Evolutionary conservation across 2,113 vertebrate genomes (phyloP).

Genomic region (Pimephales promelas): DNA sequence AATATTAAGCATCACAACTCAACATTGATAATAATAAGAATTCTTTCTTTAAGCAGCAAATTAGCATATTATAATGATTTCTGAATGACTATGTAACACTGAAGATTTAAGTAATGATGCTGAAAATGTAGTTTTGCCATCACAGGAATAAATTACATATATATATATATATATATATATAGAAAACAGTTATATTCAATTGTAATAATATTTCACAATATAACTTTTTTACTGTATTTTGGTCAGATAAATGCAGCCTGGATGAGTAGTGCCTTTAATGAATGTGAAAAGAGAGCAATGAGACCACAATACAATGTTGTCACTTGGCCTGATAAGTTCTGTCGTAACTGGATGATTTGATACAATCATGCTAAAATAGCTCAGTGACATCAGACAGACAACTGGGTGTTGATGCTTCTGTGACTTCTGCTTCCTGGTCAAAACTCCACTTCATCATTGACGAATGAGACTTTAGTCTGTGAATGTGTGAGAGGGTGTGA

Average conservation of each 20-base stretch:
- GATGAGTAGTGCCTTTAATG: neutral
- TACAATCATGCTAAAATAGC: slow-evolving; percentile 35
- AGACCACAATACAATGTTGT: neutral
- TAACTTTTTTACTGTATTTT: too few species aligned
- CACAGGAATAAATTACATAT: too few species aligned
- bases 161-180: too few species aligned
- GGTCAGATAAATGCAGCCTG: too few species aligned
- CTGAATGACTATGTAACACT: neutral
- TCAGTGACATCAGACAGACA: slow-evolving; percentile 31
- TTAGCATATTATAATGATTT: neutral
- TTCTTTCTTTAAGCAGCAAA: neutral
- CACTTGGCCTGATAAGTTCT: neutral
- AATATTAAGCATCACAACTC: neutral
- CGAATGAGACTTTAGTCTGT: slow-evolving; percentile 36
- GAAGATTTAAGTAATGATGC: neutral
- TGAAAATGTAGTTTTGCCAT: too few species aligned
- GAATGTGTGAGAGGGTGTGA: neutral
- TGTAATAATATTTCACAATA: too few species aligned
- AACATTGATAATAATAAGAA: neutral
- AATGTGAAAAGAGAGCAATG: neutral
- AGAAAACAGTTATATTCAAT: too few species aligned
- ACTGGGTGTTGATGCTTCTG: neutral
- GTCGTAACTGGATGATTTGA: slow-evolving; percentile 5
- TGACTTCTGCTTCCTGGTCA: slow-evolving; percentile 13
- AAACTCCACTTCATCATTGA: slow-evolving; percentile 19